Evolutionary conservation across 2,888 invertebrate genomes (phyloP).

Genomic region (Drosophila prolongata): DNA sequence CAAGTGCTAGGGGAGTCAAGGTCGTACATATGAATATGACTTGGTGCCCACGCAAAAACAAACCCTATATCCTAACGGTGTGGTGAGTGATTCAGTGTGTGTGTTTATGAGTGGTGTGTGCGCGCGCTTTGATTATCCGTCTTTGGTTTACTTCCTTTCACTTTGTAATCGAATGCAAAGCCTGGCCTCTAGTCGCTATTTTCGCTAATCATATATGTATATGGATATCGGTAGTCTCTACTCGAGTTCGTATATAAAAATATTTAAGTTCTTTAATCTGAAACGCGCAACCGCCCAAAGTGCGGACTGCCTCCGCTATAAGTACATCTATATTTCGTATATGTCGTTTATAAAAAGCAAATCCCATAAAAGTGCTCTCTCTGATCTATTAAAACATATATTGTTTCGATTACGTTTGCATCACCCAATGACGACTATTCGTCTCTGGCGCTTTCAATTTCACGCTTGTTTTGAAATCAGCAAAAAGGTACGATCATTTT

Average conservation of each 20-base stretch:
- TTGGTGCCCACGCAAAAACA: constrained; percentile 61
- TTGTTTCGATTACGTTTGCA: constrained; percentile 69
- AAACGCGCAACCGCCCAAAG: constrained; percentile 44
- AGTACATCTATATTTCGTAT: constrained; percentile 30
- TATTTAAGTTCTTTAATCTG: constrained; percentile 73
- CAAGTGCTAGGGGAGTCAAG: constrained; percentile 12
- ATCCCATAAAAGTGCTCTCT: constrained; percentile 69
- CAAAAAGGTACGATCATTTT: constrained; percentile 75
- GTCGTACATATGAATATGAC: constrained; percentile 42
- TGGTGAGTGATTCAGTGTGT: constrained; percentile 1
- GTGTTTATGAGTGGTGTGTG: constrained; percentile 33
- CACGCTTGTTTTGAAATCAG: constrained; percentile 60
- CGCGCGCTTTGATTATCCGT: constrained; percentile 69
- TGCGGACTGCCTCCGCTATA: constrained; percentile 41
- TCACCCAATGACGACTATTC: constrained; percentile 54
- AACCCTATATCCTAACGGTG: constrained; percentile 14
- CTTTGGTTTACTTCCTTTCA: constrained; percentile 54
- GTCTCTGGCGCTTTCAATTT: constrained; percentile 25
- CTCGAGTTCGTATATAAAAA: constrained; percentile 64
- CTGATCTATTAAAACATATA: constrained; percentile 60
- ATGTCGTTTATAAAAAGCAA: constrained; percentile 67
- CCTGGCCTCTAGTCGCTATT: constrained; percentile 52
- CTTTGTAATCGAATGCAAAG: constrained; percentile 25
- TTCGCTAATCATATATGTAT: constrained; percentile 24
- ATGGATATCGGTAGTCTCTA: constrained; percentile 20